A percentile compares a stretch with the other conserved stretches of the same genome.
These are phyloP conservation scores for Diarsia rubi DNA, from an alignment of 2,888 invertebrate species.

Conservation along the genomic window DNA sequence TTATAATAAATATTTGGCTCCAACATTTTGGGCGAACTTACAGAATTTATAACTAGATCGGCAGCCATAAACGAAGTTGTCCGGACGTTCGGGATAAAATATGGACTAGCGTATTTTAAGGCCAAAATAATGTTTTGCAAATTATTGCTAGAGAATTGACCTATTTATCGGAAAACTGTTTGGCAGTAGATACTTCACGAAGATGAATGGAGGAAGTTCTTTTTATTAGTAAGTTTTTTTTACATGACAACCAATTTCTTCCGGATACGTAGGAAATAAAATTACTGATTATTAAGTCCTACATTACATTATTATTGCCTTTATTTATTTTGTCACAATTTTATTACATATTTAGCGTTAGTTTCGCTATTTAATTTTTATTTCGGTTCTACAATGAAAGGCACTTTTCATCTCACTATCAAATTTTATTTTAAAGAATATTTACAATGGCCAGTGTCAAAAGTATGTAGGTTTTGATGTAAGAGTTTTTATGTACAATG, in stretches of 20 bases:
- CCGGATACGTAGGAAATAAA: not conserved
- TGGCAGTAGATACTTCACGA: too few relatives aligned
- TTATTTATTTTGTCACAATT: too few relatives aligned
- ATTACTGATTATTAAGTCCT: not conserved
- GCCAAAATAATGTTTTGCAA: not conserved
- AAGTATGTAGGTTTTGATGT: too few relatives aligned
- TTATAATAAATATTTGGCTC: constrained; percentile 47
- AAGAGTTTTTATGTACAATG: too few relatives aligned
- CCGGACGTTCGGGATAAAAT: constrained; percentile 12
- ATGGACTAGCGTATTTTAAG: constrained; percentile 32
- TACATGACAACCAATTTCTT: not conserved
- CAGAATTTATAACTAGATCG: constrained; percentile 48
- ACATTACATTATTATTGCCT: too few relatives aligned
- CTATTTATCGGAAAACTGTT: not conserved
- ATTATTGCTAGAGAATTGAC: not conserved
- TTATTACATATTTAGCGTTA: too few relatives aligned
- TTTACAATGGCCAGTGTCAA: too few relatives aligned
- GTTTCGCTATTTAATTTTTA: too few relatives aligned
- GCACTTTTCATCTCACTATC: too few relatives aligned
- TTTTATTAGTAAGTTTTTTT: not conserved
- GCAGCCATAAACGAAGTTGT: constrained; percentile 29
- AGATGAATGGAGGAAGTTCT: too few relatives aligned
- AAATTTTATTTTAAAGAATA: too few relatives aligned
- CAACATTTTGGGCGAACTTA: constrained; percentile 31
- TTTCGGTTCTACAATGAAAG: too few relatives aligned